Evolutionary conservation across 92 coral and sea anemone species (phyloP).

Genomic region (Zoanthus gigantus): DNA sequence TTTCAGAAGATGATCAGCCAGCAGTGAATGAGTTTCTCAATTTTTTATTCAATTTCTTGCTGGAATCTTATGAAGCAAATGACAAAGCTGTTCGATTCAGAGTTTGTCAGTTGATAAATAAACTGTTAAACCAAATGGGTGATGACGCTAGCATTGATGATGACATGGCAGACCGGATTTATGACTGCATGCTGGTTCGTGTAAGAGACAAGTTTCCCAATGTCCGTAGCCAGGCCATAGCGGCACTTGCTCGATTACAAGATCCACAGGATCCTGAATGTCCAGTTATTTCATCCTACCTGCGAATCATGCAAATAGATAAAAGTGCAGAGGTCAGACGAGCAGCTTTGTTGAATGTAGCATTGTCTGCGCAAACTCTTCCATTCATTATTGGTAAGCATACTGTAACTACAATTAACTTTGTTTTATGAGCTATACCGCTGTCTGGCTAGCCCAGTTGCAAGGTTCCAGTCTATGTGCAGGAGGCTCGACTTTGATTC

Average conservation of each 20-base stretch:
- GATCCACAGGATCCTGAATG: slow-evolving; percentile 89
- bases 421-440: too few relatives aligned
- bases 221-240: slow-evolving; percentile 86
- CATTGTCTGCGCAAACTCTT: slow-evolving; percentile 74
- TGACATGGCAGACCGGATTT: slow-evolving; percentile 91
- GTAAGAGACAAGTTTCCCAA: slow-evolving; percentile 87
- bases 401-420: too few relatives aligned
- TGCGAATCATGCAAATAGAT: slow-evolving; percentile 80
- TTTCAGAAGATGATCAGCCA: slow-evolving; percentile 62
- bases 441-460: too few relatives aligned
- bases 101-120: slow-evolving; percentile 88
- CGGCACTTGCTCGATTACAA: slow-evolving; percentile 89
- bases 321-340: slow-evolving; percentile 87
- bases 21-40: slow-evolving; percentile 69
- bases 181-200: slow-evolving; percentile 83
- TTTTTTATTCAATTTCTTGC: slow-evolving; percentile 70
- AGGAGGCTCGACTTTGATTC: too few relatives aligned
- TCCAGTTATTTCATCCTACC: slow-evolving; percentile 75
- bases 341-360: slow-evolving; percentile 78
- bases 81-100: slow-evolving; percentile 94
- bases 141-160: slow-evolving; percentile 91
- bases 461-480: too few relatives aligned
- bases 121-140: slow-evolving; percentile 83
- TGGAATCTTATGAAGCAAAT: slow-evolving; percentile 80
- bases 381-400: slow-evolving; percentile 79